A percentile compares a stretch with the other conserved stretches of the same genome.
Evolutionary conservation across 2,113 vertebrate genomes (phyloP).

Genomic region (Hemicordylus capensis): DNA sequence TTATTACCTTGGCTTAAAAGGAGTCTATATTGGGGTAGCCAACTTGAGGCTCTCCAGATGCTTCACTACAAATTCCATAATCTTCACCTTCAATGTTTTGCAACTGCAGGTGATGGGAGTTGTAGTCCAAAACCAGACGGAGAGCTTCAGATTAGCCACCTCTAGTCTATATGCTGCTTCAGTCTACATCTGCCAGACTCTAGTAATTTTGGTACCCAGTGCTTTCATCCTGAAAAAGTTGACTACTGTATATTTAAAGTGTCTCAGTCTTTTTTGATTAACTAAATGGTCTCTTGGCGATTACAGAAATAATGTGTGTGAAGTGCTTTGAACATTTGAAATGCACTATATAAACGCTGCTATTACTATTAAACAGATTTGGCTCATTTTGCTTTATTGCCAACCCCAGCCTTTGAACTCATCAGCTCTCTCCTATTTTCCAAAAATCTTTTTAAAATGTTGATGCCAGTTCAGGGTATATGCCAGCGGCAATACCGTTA

Average conservation of each 20-base stretch:
- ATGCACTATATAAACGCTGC: neutral
- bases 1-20: neutral
- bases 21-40: too few relatives aligned
- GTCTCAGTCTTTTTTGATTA: neutral
- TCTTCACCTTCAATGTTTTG: too few relatives aligned
- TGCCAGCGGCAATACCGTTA: neutral
- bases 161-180: neutral
- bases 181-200: neutral
- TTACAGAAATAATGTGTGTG: neutral
- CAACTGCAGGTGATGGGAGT: too few relatives aligned
- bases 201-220: neutral
- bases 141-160: too few relatives aligned
- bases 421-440: neutral
- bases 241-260: slow-evolving; percentile 1
- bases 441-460: neutral
- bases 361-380: neutral
- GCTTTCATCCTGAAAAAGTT: neutral
- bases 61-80: too few relatives aligned
- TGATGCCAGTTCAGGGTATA: neutral
- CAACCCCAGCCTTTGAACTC: neutral
- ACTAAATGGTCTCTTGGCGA: neutral
- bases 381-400: neutral
- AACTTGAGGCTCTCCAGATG: too few relatives aligned
- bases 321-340: neutral
- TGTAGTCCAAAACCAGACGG: too few relatives aligned